Evolutionary conservation across 1,140 invertebrate species (phyloP), one percentile per base, ranked within the genome.

Genomic region (Argopecten irradians): DNA sequence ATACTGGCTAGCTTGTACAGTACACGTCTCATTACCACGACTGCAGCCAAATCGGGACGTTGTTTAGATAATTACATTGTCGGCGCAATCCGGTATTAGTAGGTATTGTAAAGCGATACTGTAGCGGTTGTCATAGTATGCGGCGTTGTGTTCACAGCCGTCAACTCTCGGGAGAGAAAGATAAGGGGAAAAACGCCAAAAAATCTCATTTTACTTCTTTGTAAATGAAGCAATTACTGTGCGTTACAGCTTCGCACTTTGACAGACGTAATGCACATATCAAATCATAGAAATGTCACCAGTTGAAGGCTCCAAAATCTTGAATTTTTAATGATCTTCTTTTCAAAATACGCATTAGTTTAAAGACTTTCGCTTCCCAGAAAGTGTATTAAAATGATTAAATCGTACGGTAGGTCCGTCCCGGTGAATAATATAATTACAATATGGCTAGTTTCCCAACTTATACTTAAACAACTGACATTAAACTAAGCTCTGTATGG

Each of bases 351-450:
- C 55, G 28, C 55, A 71, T 71, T 71, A 71, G 55, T 71, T 71
- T 71, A 71, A 71, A 71, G 55, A 71, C 55, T 71, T 71, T 71
- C 13, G 55, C 55, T 71, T 71, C n/a, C 55, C 55, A 28, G 55
- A 71, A 71, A 71, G n/a, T 71, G 55, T 71, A 71, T 71, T 71
- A 71, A 71, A 71, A 71, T 71, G 55, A 71, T 71, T 71, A 71
- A 71, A 71, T 71, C n/a, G 55, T 71, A 71, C 55, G 55, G n/a
- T 16, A 71, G 55, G 5, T 28, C 7, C 55, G 16, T 71, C 16
- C 55, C 22, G 22, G 5, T 71, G 55, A n/a, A 71, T 71, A 71
- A 71, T 28, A 71, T 28, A 71, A 71, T 71, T 71, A 71, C 22
- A 1, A n/a, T 71, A 71, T 28, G 55, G 55, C 22, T 3, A 28